Evolutionary conservation across 2,113 vertebrate species (phyloP).

Genomic region (Sylvia atricapilla): DNA sequence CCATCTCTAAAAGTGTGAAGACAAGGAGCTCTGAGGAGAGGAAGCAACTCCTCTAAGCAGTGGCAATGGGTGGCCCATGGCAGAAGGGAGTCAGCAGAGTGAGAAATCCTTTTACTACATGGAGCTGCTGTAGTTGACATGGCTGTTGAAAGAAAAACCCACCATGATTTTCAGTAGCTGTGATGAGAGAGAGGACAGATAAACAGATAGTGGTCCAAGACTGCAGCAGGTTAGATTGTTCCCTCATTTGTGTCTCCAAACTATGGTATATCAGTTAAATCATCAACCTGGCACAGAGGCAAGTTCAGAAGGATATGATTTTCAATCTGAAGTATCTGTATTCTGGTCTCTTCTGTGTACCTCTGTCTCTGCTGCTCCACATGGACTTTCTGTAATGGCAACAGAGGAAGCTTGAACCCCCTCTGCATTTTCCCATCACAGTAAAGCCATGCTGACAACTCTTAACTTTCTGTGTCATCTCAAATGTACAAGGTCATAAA

Average conservation of each 20-base stretch:
- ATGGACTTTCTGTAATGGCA: background rate
- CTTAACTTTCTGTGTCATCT: conserved; percentile 21
- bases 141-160: background rate
- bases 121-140: background rate
- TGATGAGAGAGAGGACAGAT: background rate
- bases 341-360: background rate
- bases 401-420: background rate
- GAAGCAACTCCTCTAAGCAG: background rate
- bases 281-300: background rate
- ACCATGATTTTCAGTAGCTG: background rate
- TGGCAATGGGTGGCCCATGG: background rate
- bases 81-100: background rate
- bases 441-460: conserved; percentile 23
- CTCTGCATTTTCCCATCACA: background rate
- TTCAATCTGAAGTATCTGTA: background rate
- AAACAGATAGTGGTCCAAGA: background rate
- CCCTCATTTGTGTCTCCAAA: background rate
- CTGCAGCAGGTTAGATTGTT: background rate
- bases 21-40: background rate
- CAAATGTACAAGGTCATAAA: conserved; percentile 48
- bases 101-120: background rate
- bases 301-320: background rate
- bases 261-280: background rate
- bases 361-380: background rate
- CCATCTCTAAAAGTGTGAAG: background rate